Conservation (phyloP, 2,888 invertebrate species). For the Ornithoptera priamus region DNA sequence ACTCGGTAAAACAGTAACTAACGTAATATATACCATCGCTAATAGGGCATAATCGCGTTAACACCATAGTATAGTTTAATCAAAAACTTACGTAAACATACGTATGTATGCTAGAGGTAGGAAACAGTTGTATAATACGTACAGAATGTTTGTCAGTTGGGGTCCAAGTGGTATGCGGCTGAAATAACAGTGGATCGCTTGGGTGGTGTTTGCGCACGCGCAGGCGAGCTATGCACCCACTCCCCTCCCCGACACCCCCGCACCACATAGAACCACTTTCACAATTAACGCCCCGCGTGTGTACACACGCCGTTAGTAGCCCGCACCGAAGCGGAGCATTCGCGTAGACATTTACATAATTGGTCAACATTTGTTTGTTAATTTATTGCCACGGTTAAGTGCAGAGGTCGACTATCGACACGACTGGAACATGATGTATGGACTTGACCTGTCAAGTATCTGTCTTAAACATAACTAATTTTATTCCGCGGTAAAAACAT, state of each 20-base stretch:
- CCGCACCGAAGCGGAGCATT: slow-evolving; percentile 33
- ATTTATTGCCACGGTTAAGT: not conserved
- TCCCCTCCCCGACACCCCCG: slow-evolving; percentile 33
- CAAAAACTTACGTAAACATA: no score
- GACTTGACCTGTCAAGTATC: no score
- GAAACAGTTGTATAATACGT: slow-evolving; percentile 1
- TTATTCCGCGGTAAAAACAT: no score
- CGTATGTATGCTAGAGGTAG: not conserved
- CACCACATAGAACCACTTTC: slow-evolving; percentile 45
- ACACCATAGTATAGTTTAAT: no score
- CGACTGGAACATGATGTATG: no score
- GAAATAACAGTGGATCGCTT: slow-evolving; percentile 53
- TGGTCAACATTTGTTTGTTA: not conserved
- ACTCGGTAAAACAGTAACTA: no score
- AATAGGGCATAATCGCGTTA: no score
- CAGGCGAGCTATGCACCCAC: slow-evolving; percentile 39
- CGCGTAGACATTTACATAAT: slow-evolving; percentile 19
- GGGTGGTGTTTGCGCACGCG: slow-evolving; percentile 54
- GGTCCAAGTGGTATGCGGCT: slow-evolving; percentile 33
- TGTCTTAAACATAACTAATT: no score
- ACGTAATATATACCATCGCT: no score
- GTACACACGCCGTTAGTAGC: slow-evolving; percentile 41
- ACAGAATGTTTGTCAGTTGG: not conserved
- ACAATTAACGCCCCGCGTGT: slow-evolving; percentile 50
- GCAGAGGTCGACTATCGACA: not conserved